Evolutionary conservation across 2,797 vertebrate species (phyloP).

Genomic region (Rhinatrema bivittatum): DNA sequence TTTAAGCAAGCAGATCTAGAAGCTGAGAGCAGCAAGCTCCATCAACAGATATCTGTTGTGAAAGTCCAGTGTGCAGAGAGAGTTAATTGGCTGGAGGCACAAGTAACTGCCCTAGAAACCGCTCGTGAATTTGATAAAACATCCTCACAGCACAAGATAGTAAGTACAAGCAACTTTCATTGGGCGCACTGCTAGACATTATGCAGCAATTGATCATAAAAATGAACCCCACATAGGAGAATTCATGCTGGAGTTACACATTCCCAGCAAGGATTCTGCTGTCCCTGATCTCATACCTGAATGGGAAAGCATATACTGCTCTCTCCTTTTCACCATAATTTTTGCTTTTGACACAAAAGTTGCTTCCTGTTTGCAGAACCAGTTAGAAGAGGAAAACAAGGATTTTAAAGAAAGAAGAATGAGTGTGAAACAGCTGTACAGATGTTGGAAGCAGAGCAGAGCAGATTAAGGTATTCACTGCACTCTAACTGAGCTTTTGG

Average conservation of each 20-base stretch:
- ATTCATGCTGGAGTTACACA: too few relatives aligned
- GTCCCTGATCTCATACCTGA: too few relatives aligned
- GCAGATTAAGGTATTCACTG: constrained; percentile 59
- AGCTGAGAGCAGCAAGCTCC: constrained; percentile 54
- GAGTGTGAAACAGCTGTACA: constrained; percentile 49
- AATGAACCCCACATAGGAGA: too few relatives aligned
- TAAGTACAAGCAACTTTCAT: constrained; percentile 42
- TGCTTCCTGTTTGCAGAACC: constrained; percentile 50
- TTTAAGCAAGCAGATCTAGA: constrained; percentile 51
- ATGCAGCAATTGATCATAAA: too few relatives aligned
- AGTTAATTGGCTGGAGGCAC: constrained; percentile 52
- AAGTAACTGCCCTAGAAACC: constrained; percentile 52
- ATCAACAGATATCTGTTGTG: constrained; percentile 60
- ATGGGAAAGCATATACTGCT: too few relatives aligned
- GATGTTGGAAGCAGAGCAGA: constrained; percentile 59
- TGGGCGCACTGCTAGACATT: too few relatives aligned
- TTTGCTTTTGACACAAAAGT: too few relatives aligned
- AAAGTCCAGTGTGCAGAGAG: constrained; percentile 58
- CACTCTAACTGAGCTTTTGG: not conserved
- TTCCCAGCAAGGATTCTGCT: too few relatives aligned
- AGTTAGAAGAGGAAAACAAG: constrained; percentile 64
- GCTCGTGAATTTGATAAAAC: constrained; percentile 51
- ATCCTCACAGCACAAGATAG: constrained; percentile 43
- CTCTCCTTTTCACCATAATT: too few relatives aligned
- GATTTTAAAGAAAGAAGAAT: constrained; percentile 41